Evolutionary conservation across 2,888 invertebrate genomes (phyloP), one percentile per base, ranked within the genome.

Genomic region (Rambutsinella grinnellia): DNA sequence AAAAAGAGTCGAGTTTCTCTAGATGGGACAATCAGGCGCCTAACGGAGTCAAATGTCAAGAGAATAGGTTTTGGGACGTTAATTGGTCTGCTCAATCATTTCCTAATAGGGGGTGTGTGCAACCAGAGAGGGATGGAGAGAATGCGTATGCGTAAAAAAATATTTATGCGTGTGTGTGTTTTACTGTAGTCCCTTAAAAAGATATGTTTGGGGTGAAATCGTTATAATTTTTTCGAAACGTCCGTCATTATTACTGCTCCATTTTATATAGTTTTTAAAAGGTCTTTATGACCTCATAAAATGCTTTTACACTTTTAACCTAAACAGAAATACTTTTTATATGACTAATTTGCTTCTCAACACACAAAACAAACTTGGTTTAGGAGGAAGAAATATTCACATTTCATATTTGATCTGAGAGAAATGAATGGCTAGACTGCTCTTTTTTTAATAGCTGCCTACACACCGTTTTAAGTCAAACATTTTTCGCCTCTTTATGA

Each of bases 11-110:
- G 78, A 74, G 79, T 83, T 82, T 80, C 81, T 76, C 36, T 81
- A 79, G 81, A 80, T 81, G 82, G 82, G 84, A 82, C 84, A 84
- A 82, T 82, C 81, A 82, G 84, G 82, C 84, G 84, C 84, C 84
- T 78, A 58, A 36, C 57, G 76, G 82, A 82, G 84, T 82, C 84
- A 82, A 82, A 82, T 82, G 84, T 82, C 84, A 84, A 70, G 81
- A 80, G 78, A 80, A 80, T 84, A n/a, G n/a, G n/a, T 79, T 81
- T 82, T 82, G 79, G 79, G 80, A 80, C 81, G 83, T 83, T 83
- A 83, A 83, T 83, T 83, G 83, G 83, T 81, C 82, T 81, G 81
- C 79, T 83, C 83, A 83, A 82, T 83, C 83, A 83, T 83, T 82
- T 83, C 81, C 80, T 82, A 82, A 81, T 82, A 81, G 81, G 83